phyloP scores from a whole-genome alignment of 92 coral and sea anemone genomes.

The Palythoa heliodiscus region DNA sequence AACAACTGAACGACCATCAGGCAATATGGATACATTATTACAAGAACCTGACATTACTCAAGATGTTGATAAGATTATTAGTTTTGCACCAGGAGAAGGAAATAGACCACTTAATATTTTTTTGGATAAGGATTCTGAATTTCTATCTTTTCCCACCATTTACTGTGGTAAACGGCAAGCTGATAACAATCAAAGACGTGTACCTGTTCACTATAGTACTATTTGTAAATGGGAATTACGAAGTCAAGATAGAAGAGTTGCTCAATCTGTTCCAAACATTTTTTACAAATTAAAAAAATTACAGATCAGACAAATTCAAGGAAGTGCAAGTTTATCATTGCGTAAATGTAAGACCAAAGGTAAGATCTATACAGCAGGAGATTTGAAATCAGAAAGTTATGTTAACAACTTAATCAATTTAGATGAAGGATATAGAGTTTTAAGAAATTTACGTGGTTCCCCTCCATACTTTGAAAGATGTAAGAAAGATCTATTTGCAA shows the following conservation, averaged over 20 bases:
- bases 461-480: constrained; percentile 36
- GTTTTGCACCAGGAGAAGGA: constrained; percentile 56
- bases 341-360: constrained; percentile 26
- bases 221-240: constrained; percentile 58
- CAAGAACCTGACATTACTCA: constrained; percentile 14
- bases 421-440: constrained; percentile 35
- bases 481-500: constrained; percentile 34
- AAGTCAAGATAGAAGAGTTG: constrained; percentile 61
- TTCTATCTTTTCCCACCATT: constrained; percentile 40
- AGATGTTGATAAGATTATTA: constrained; percentile 8
- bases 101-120: constrained; percentile 30
- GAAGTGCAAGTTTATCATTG: constrained; percentile 46
- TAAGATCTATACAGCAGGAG: constrained; percentile 20
- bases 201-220: constrained; percentile 54
- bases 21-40: constrained; percentile 21
- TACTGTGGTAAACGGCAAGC: constrained; percentile 29
- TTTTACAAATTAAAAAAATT: constrained; percentile 55
- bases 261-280: constrained; percentile 57
- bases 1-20: constrained; percentile 31
- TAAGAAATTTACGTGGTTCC: constrained; percentile 24
- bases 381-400: constrained; percentile 12
- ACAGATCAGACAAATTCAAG: constrained; percentile 59
- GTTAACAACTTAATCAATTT: constrained; percentile 26
- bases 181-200: constrained; percentile 21
- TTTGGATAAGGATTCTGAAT: constrained; percentile 27